Conservation (phyloP, 1,140 invertebrate genomes). For the Zophobas morio region DNA sequence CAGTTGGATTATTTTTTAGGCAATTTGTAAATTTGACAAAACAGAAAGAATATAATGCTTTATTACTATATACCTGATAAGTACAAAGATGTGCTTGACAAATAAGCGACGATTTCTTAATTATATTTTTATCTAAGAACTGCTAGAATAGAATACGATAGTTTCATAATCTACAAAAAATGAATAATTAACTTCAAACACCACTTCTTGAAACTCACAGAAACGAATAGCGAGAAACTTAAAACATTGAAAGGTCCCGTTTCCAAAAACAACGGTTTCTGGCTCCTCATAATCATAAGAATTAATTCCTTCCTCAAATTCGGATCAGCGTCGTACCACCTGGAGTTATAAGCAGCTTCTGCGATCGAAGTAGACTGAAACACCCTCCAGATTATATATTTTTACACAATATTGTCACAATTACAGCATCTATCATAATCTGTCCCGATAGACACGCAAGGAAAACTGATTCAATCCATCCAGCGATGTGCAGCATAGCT, state of each 20-base stretch:
- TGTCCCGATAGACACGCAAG: conserved; percentile 18
- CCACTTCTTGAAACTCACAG: background rate
- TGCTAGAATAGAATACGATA: conserved; percentile 28
- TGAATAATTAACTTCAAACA: background rate
- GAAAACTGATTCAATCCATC: conserved; percentile 15
- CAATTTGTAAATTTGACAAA: too few species aligned
- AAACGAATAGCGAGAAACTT: conserved; percentile 15
- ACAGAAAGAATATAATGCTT: too few species aligned
- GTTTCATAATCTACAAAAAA: conserved; percentile 20
- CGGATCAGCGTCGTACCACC: conserved; percentile 21
- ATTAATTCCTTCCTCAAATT: background rate
- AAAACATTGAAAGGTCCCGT: conserved; percentile 27
- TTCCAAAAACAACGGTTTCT: conserved; percentile 6
- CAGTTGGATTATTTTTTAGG: too few species aligned
- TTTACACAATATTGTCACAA: background rate
- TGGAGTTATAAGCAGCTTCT: conserved; percentile 7
- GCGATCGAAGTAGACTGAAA: conserved; percentile 11
- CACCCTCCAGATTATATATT: too few species aligned
- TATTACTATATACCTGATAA: too few species aligned
- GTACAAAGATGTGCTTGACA: too few species aligned
- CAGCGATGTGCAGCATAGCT: conserved; percentile 14
- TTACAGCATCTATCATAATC: conserved; percentile 8
- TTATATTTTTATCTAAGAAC: background rate
- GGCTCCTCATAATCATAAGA: conserved; percentile 12
- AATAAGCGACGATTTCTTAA: too few species aligned